Conservation (phyloP, 2,888 invertebrate genomes). For the Drosophila cyrtoloma region DNA sequence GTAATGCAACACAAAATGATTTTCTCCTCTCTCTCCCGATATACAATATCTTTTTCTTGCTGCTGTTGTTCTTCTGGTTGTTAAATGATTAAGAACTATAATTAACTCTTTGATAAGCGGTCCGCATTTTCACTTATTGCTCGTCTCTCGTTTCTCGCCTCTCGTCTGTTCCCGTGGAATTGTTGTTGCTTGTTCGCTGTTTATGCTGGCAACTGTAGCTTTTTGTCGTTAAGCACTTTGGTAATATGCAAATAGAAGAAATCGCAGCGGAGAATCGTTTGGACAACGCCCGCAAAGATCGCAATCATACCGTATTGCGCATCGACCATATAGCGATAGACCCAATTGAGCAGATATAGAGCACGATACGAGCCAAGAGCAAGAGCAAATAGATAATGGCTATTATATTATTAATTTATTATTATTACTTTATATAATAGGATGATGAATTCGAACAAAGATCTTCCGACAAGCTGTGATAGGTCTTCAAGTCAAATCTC, state of each 20-base stretch:
- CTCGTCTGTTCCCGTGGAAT: slow-evolving; percentile 39
- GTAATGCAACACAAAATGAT: slow-evolving; percentile 51
- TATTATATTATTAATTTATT: slow-evolving; percentile 77
- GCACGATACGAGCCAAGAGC: slow-evolving; percentile 96
- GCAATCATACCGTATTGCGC: slow-evolving; percentile 98
- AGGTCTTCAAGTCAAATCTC: slow-evolving; percentile 85
- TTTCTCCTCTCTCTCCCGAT: slow-evolving; percentile 28
- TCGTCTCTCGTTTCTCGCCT: slow-evolving; percentile 2
- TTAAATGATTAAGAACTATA: slow-evolving; percentile 58
- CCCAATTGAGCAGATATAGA: slow-evolving; percentile 97
- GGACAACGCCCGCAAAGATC: slow-evolving; percentile 98
- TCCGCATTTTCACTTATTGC: slow-evolving; percentile 39
- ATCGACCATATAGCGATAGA: slow-evolving; percentile 97
- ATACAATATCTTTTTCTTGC: slow-evolving; percentile 52
- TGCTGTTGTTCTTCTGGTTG: slow-evolving; percentile 21
- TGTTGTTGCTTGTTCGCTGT: slow-evolving; percentile 26
- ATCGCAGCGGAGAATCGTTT: slow-evolving; percentile 99
- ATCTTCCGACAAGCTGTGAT: slow-evolving; percentile 68
- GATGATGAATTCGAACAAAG: slow-evolving; percentile 66
- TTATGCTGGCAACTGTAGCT: slow-evolving; percentile 97
- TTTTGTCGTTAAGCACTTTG: slow-evolving; percentile 99
- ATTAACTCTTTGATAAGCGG: slow-evolving; percentile 62
- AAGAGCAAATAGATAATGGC: slow-evolving; percentile 96
- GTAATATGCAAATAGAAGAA: slow-evolving; percentile 99
- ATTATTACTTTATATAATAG: not conserved